Evolutionary conservation across 1,140 invertebrate genomes (phyloP).

Genomic region (Hyles euphorbiae): DNA sequence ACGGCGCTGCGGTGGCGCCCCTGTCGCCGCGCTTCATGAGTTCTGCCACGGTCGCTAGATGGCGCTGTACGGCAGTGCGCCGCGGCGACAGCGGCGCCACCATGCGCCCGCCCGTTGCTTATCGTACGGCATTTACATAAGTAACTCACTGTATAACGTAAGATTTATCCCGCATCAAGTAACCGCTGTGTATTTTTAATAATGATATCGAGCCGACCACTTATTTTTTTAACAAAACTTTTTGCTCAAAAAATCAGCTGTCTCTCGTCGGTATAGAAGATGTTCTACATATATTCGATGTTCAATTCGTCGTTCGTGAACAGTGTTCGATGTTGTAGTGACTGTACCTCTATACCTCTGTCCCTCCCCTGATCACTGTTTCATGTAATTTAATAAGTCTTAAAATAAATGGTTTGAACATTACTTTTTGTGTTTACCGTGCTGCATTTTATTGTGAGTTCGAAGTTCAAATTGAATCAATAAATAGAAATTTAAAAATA

Average conservation of each 20-base stretch:
- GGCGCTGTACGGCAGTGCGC: conserved; percentile 14
- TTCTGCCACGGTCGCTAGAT: conserved; percentile 8
- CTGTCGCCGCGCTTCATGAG: conserved; percentile 23
- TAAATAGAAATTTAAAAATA: conserved; percentile 73
- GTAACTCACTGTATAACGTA: conserved; percentile 67
- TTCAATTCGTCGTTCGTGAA: conserved; percentile 50
- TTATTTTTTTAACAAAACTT: conserved; percentile 71
- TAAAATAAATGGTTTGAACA: conserved; percentile 63
- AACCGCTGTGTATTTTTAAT: conserved; percentile 69
- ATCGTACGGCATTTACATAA: conserved; percentile 63
- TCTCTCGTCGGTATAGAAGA: conserved; percentile 49
- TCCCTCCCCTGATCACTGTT: conserved; percentile 56
- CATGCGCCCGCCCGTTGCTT: conserved; percentile 61
- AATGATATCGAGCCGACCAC: conserved; percentile 60
- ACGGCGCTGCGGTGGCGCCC: conserved; percentile 37
- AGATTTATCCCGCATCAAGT: conserved; percentile 66
- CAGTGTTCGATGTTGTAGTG: conserved; percentile 63
- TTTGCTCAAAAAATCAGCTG: conserved; percentile 67
- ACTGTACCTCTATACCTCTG: conserved; percentile 42
- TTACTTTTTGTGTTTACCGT: conserved; percentile 66
- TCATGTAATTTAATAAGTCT: conserved; percentile 61
- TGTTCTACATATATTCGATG: conserved; percentile 41
- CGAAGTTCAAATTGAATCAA: conserved; percentile 75
- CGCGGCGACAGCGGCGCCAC: conserved; percentile 32
- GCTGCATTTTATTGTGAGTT: conserved; percentile 74